Percentiles rank a stretch among this genome's conserved stretches.
Evolutionary conservation across 2,113 vertebrate species (phyloP).

Genomic region (Cheirogaleus medius): DNA sequence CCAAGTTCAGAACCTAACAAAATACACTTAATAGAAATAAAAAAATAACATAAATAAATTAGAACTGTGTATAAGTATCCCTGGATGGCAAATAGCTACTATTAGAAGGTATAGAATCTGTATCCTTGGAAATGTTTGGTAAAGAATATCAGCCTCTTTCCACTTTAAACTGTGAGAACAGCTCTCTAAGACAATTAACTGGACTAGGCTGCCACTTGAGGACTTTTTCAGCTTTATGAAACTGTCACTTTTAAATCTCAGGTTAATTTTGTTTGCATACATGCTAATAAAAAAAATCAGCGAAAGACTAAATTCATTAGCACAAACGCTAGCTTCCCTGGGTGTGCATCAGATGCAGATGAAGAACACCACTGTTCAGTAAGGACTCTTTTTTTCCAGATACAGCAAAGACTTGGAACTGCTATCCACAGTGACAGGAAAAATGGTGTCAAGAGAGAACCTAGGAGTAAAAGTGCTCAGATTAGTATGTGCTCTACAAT

Average conservation of each 20-base stretch:
- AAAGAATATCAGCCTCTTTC: not conserved
- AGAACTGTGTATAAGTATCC: not conserved
- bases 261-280: slow-evolving; percentile 36
- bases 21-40: not conserved
- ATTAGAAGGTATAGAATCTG: not conserved
- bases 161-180: not conserved
- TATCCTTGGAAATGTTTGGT: not conserved
- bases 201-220: not conserved
- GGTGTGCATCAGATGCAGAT: not conserved
- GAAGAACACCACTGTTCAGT: not conserved
- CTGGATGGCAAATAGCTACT: not conserved
- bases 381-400: not conserved
- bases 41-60: not conserved
- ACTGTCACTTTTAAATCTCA: slow-evolving; percentile 49
- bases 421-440: not conserved
- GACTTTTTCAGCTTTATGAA: slow-evolving; percentile 28
- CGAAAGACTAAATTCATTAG: not conserved
- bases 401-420: not conserved
- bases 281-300: slow-evolving; percentile 25
- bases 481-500: not conserved
- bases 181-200: not conserved
- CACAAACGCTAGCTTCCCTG: not conserved
- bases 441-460: not conserved
- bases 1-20: not conserved
- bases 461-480: not conserved